These are phyloP conservation scores for Rhabdomys pumilio DNA, from an alignment of 2,797 vertebrate genomes.

Conservation along the genomic window DNA sequence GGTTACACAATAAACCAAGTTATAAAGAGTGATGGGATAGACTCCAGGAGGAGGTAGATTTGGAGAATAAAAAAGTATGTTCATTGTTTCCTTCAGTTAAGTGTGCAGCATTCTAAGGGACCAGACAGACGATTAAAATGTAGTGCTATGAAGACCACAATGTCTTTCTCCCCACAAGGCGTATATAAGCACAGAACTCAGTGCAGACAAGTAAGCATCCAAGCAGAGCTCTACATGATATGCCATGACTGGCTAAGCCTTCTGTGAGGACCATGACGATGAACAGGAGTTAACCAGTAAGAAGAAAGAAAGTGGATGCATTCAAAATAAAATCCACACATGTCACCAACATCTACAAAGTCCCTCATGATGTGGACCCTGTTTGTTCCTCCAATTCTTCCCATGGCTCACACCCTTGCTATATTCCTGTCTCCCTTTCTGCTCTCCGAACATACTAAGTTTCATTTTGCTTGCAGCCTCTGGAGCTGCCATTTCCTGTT, in stretches of 20 bases:
- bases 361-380: neutral
- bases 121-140: neutral
- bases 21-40: neutral
- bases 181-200: neutral
- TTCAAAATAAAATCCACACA: neutral
- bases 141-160: neutral
- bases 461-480: neutral
- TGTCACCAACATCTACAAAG: neutral
- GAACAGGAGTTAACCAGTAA: neutral
- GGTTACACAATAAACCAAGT: neutral
- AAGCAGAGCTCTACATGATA: neutral
- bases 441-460: neutral
- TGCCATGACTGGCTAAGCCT: neutral
- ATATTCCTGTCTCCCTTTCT: neutral
- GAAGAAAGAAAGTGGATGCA: neutral
- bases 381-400: neutral
- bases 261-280: neutral
- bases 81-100: neutral
- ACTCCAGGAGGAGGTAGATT: neutral
- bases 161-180: neutral
- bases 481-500: neutral
- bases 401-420: neutral
- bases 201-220: neutral
- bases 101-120: neutral
- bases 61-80: neutral